Evolutionary conservation across 1,140 invertebrate genomes (phyloP).

Genomic region (Bombus turneri): DNA sequence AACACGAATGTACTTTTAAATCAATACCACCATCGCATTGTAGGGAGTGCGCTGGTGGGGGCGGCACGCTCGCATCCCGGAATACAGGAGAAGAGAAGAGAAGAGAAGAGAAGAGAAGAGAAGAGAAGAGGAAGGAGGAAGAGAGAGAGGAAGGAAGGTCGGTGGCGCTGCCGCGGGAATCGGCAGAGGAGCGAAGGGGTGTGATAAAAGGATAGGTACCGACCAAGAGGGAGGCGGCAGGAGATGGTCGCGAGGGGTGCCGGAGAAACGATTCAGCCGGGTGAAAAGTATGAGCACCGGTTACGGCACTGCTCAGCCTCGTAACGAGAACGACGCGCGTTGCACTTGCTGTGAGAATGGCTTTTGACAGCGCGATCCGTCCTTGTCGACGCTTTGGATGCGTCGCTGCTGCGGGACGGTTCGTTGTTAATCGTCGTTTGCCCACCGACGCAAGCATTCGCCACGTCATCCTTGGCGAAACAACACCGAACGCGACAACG

Average conservation of each 20-base stretch:
- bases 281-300: slow-evolving; percentile 52
- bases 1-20: slow-evolving; percentile 84
- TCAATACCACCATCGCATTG: slow-evolving; percentile 83
- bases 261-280: slow-evolving; percentile 60
- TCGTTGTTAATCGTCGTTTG: slow-evolving; percentile 21
- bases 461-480: neutral
- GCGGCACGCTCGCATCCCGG: slow-evolving; percentile 67
- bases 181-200: slow-evolving; percentile 17
- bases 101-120: slow-evolving; percentile 3
- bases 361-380: slow-evolving; percentile 50
- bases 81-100: slow-evolving; percentile 51
- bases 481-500: neutral
- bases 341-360: slow-evolving; percentile 41
- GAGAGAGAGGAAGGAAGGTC: slow-evolving; percentile 49
- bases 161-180: slow-evolving; percentile 47
- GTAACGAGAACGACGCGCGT: slow-evolving; percentile 34
- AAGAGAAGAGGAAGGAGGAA: neutral
- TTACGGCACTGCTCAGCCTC: slow-evolving; percentile 40
- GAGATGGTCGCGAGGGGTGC: slow-evolving; percentile 40
- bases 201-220: slow-evolving; percentile 59
- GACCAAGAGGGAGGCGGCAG: slow-evolving; percentile 10
- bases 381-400: slow-evolving; percentile 32
- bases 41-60: slow-evolving; percentile 74
- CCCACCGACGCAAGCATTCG: no score
- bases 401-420: slow-evolving; percentile 36